A percentile compares a stretch with the other conserved stretches of the same genome.
These are phyloP conservation scores for Drosophila melanica DNA, from an alignment of 1,140 invertebrate genomes.

Conservation along the genomic window DNA sequence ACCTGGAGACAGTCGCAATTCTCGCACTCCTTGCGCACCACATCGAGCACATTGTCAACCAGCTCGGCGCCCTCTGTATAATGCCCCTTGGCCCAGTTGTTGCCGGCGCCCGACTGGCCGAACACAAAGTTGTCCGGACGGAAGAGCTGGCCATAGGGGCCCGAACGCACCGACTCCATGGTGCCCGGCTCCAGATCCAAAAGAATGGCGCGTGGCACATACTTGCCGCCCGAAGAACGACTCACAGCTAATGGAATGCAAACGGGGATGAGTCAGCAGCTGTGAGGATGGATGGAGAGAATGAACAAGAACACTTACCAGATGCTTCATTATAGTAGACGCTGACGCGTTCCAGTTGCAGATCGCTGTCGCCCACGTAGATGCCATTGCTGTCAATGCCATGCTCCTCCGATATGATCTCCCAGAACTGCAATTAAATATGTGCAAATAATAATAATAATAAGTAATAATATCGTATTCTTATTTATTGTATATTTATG, in stretches of 20 bases:
- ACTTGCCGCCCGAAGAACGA: conserved; percentile 87
- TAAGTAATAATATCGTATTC: background rate
- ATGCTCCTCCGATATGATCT: conserved; percentile 96
- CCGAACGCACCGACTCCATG: conserved; percentile 90
- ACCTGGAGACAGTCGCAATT: conserved; percentile 88
- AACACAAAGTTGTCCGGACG: conserved; percentile 90
- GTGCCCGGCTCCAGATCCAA: conserved; percentile 91
- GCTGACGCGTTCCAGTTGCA: conserved; percentile 94
- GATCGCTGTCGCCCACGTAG: conserved; percentile 92
- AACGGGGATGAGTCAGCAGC: conserved; percentile 6
- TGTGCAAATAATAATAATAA: background rate
- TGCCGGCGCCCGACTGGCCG: conserved; percentile 86
- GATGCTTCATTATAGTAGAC: conserved; percentile 97
- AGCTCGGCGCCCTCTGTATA: conserved; percentile 91
- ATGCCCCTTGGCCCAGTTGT: conserved; percentile 88
- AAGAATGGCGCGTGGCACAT: conserved; percentile 91
- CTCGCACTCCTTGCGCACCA: conserved; percentile 91
- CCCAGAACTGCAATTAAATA: conserved; percentile 92
- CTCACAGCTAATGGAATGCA: conserved; percentile 68
- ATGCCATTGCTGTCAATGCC: conserved; percentile 93
- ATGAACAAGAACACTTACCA: conserved; percentile 84
- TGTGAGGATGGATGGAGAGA: no score
- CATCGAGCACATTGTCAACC: conserved; percentile 91
- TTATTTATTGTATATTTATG: background rate
- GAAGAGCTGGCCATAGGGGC: conserved; percentile 90